Conservation (phyloP, 2,888 invertebrate species). For the Drosophila planitibia region DNA sequence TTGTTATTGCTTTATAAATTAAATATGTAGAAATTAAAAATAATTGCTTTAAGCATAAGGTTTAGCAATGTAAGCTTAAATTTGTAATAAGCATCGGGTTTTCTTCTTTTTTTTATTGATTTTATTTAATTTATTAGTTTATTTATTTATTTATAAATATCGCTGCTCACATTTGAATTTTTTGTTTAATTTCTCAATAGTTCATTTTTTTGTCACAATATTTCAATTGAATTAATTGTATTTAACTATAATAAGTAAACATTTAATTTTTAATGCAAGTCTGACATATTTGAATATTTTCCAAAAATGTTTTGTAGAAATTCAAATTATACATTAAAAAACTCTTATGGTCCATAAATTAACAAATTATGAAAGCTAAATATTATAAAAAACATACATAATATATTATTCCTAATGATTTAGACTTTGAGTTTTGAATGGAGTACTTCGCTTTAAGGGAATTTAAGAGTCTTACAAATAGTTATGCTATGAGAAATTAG, state of each 20-base stretch:
- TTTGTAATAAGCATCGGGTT: not conserved
- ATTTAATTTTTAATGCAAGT: too few species aligned
- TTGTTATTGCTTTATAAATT: rapidly evolving
- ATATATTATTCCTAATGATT: not conserved
- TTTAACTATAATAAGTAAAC: not conserved
- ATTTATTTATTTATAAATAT: not conserved
- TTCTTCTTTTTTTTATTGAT: not conserved
- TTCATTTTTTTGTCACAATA: not conserved
- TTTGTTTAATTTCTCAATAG: not conserved
- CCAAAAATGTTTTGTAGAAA: not conserved
- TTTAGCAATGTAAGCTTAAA: not conserved
- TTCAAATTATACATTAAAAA: not conserved
- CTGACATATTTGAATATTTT: not conserved
- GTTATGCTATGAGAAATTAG: slow-evolving; percentile 3
- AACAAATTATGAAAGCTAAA: not conserved
- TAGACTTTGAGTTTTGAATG: too few species aligned
- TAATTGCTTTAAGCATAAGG: rapidly evolving
- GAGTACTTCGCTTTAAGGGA: not conserved
- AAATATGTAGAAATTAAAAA: not conserved
- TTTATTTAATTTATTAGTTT: not conserved
- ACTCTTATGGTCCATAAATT: not conserved
- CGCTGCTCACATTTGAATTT: not conserved
- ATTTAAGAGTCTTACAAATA: not conserved
- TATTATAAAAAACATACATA: not conserved
- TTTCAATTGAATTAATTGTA: not conserved